These are phyloP conservation scores for Ictalurus punctatus DNA, from an alignment of 2,113 vertebrate genomes.

Conservation along the genomic window DNA sequence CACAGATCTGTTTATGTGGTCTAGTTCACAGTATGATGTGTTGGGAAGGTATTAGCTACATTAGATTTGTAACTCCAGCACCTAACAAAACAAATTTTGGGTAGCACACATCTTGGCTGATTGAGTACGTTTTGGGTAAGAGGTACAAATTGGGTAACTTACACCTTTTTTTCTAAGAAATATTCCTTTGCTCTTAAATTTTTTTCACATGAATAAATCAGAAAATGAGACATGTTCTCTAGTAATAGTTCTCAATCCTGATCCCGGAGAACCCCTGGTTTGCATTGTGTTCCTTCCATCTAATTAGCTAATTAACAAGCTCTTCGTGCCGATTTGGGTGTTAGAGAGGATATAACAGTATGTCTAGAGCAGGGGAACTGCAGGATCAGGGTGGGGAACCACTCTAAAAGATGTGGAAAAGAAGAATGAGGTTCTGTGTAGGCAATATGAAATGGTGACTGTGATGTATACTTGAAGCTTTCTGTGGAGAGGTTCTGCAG, in stretches of 20 bases:
- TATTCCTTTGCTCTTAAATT: background rate
- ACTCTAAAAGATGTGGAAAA: background rate
- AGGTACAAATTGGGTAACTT: background rate
- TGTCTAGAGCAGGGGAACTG: background rate
- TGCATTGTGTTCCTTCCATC: background rate
- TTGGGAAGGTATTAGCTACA: background rate
- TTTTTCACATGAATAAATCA: background rate
- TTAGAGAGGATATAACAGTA: background rate
- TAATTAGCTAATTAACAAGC: background rate
- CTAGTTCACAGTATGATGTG: background rate
- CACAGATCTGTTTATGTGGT: background rate
- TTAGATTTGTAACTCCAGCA: background rate
- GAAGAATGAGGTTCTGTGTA: background rate
- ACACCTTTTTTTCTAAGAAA: background rate
- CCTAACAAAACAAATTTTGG: background rate
- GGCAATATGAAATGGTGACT: background rate
- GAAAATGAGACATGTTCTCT: background rate
- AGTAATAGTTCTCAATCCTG: background rate
- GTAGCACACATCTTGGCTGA: background rate
- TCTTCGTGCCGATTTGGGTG: background rate
- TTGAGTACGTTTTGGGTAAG: background rate
- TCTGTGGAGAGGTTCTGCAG: background rate
- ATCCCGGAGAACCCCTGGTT: background rate
- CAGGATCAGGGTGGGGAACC: background rate
- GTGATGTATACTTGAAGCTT: background rate